phyloP scores from a whole-genome alignment of 2,113 vertebrate genomes.

The Urocynchramus pylzowi region DNA sequence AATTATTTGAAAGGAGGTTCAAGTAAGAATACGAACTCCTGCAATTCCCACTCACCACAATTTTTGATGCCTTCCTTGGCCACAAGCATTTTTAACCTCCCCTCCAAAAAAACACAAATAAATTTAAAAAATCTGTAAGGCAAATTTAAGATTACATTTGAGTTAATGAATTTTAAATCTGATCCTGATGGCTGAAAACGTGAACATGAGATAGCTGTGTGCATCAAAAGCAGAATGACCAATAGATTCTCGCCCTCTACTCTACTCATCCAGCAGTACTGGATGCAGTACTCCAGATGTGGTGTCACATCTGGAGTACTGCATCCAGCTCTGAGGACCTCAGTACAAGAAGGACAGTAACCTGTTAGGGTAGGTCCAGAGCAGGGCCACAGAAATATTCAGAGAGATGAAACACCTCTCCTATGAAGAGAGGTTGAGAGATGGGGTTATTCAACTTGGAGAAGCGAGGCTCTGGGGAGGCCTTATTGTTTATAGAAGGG shows the following conservation, averaged over 20 bases:
- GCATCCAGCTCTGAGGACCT: fast-evolving
- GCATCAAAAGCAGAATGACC: fast-evolving
- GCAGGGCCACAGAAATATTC: background rate
- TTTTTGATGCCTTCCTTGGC: background rate
- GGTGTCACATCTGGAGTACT: background rate
- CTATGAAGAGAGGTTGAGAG: background rate
- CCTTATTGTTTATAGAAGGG: background rate
- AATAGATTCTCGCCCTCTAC: fast-evolving
- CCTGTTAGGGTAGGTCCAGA: fast-evolving
- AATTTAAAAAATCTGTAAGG: background rate
- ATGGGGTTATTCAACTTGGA: background rate
- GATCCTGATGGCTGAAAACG: background rate
- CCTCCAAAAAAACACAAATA: background rate
- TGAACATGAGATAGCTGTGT: background rate
- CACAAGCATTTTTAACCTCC: background rate
- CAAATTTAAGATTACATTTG: background rate
- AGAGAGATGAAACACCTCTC: background rate
- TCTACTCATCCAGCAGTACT: too few species aligned
- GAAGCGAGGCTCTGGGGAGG: background rate
- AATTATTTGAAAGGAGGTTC: background rate
- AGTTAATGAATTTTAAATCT: background rate
- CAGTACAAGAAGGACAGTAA: background rate
- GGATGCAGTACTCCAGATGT: too few species aligned
- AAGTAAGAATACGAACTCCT: background rate
- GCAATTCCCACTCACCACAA: background rate